These are phyloP conservation scores for Fissipunctia ypsillon DNA, from an alignment of 2,888 invertebrate species.

Conservation along the genomic window DNA sequence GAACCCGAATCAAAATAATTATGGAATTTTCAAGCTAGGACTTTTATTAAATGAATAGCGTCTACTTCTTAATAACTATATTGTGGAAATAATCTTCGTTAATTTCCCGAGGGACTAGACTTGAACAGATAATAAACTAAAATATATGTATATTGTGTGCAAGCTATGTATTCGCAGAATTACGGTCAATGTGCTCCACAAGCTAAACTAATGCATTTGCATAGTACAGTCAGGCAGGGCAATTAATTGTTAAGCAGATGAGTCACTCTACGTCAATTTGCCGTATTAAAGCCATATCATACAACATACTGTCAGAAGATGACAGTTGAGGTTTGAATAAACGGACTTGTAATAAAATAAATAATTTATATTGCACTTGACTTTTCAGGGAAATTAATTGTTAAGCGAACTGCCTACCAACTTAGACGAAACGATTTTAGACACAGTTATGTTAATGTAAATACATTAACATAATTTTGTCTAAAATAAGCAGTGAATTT, in stretches of 20 bases:
- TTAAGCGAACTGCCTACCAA: too few species aligned
- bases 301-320: background rate
- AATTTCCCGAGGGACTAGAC: constrained; percentile 33
- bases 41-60: constrained; percentile 6
- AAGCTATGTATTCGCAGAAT: background rate
- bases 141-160: constrained; percentile 27
- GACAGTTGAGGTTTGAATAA: background rate
- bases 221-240: background rate
- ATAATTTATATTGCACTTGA: too few species aligned
- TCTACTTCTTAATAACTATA: background rate
- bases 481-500: too few species aligned
- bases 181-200: background rate
- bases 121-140: constrained; percentile 20
- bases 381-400: too few species aligned
- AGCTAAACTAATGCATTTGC: background rate
- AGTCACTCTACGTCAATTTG: background rate
- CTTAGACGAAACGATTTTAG: too few species aligned
- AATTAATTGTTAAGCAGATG: background rate
- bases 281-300: too few species aligned
- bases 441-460: too few species aligned
- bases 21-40: background rate
- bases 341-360: too few species aligned
- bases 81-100: constrained; percentile 22
- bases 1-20: background rate
- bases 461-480: too few species aligned